Evolutionary conservation across 2,113 vertebrate species (phyloP), one percentile per base, ranked within the genome.

Genomic region (Corvus moneduloides): DNA sequence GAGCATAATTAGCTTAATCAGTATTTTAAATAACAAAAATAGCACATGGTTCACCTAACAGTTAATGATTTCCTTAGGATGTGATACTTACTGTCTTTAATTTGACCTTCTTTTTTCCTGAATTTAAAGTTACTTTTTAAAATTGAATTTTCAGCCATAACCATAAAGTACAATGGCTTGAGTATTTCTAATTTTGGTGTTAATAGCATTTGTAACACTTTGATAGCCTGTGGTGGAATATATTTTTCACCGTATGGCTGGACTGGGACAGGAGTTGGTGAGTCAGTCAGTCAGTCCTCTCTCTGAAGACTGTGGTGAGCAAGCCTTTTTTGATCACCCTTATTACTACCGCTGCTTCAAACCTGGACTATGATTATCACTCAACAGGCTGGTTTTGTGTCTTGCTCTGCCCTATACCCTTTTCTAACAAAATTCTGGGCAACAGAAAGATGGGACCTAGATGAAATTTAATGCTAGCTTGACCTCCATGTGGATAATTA

Each of bases 21-120:
- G 72, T 90, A 55, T 88, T 95, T 97, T 80, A 95, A 95, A 66
- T 73, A 94, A 83, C 32, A 61, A 73, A 89, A 95, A 76, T 58
- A 92, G 46, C 43, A 58, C 51, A 69, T 5, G 16, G 87, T 87
- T 93, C 75, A 76, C 58, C 46, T 84, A 91, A 74, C 51, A 64
- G 89, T 76, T 95, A 93, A 80, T 80, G 3, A 88, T 96, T 83
- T 94, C 90, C 75, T 88, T 67, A 67, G 51, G 68, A 74, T 78
- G 33, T 84, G 55, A 43, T 83, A 43, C 12, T 83, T 82, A 5
- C 30, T 72, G 10, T 78, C 51, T 63, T 56, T 77, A 84, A 66
- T 90, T 85, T 58, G 86, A 37, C 44, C 24, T 67, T 23, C 3
- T 48, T 4, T 76, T 51, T 85, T 51, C n/a, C 14, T 44, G 16